Evolutionary conservation across 2,113 vertebrate species (phyloP), one percentile per base, ranked within the genome.

Genomic region (Daboia siamensis): DNA sequence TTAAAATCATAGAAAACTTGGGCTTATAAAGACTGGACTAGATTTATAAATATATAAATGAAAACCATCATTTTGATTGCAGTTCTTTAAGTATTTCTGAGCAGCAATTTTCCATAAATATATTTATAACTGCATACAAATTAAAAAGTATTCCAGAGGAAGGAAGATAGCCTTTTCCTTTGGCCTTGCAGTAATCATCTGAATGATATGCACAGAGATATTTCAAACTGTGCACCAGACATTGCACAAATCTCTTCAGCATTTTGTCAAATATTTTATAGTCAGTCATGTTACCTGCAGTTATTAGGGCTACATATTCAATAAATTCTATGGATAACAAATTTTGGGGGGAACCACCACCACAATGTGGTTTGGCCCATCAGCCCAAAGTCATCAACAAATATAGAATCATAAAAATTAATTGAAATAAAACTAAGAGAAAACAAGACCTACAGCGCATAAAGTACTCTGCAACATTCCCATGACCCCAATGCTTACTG

Each of bases 401-500:
- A 48, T 44, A 44, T 12, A 10, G 21, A 61, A 10, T n/a, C 48
- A 91, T 80, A 88, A 90, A 56, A 87, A 0, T 33, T 11, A 59
- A 23, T 33, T 8, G 74, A 17, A 90, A 88, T 11, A 74, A 64
- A 94, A 91, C 92, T 12, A 54, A 94, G 96, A 96, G 95, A 87
- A 94, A 94, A 91, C 95, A 95, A 95, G 93, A 94, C 92, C 96
- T 95, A 94, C 94, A 94, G 92, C 20, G 93, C 92, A 90, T 96
- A 93, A 90, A 91, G 59, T 95, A 51, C 87, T 94, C 96, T 96
- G 21, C 96, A 96, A 93, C 94, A 93, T 92, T 95, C 96, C 97
- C 97, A 97, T 92, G 80, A 96, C 97, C 97, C 74, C 92, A 90
- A 97, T 98, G 98, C 99, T 99, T 99, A 99, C 99, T 99, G 98